Conservation (phyloP, 2,888 invertebrate species). For the Netelia inedita region DNA sequence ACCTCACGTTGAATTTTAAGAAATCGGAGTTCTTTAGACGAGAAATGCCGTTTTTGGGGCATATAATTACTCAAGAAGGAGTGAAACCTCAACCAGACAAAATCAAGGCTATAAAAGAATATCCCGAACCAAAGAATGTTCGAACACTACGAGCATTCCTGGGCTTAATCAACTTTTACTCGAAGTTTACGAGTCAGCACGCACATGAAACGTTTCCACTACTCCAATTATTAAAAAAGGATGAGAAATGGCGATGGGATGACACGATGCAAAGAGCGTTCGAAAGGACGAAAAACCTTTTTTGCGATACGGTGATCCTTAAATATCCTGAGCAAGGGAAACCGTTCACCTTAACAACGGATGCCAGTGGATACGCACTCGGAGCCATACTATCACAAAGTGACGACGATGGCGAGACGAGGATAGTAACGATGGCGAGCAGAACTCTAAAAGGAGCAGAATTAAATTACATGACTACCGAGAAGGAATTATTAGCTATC, state of each 20-base stretch:
- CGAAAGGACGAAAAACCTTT: neutral
- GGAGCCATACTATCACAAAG: slow-evolving; percentile 6
- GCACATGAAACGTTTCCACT: neutral
- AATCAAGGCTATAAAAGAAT: no score
- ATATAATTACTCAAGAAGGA: neutral
- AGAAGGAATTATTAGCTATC: slow-evolving; percentile 42
- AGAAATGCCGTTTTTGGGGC: neutral
- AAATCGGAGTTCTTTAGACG: slow-evolving; percentile 16
- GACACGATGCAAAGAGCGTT: neutral
- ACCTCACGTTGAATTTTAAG: neutral
- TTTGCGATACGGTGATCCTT: neutral
- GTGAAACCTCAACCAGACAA: neutral
- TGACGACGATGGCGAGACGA: neutral
- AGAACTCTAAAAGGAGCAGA: slow-evolving; percentile 48
- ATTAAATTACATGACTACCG: slow-evolving; percentile 34
- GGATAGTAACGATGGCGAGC: slow-evolving; percentile 67
- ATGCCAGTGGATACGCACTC: slow-evolving; percentile 13
- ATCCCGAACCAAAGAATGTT: neutral
- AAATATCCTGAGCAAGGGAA: neutral
- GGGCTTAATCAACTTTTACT: neutral
- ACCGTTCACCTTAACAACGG: neutral
- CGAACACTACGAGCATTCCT: slow-evolving; percentile 14
- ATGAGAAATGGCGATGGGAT: neutral
- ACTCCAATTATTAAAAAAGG: neutral
- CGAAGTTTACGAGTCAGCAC: neutral